These are phyloP conservation scores for Sylvilagus floridanus DNA, from an alignment of 2,797 vertebrate genomes.

Conservation along the genomic window DNA sequence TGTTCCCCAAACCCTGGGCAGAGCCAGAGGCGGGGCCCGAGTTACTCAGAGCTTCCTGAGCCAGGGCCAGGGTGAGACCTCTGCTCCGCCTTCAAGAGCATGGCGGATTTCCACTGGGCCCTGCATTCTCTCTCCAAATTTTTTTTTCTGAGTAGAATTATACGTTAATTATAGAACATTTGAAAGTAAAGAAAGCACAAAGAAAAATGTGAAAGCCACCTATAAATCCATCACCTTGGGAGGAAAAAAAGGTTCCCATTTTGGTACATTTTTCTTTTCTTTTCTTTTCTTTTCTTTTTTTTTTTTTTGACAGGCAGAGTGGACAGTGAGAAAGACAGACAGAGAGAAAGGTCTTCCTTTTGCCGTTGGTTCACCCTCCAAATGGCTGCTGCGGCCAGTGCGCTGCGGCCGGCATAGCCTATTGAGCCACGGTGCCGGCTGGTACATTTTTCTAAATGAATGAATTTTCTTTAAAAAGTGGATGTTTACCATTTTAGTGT, in stretches of 20 bases:
- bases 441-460: no score
- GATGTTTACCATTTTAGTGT: background rate
- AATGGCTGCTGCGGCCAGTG: no score
- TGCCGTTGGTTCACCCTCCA: no score
- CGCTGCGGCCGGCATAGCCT: no score
- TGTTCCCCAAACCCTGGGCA: background rate
- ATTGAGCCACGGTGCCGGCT: no score
- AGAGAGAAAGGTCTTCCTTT: no score
- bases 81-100: background rate
- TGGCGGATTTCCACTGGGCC: background rate
- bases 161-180: background rate
- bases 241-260: background rate
- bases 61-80: no score
- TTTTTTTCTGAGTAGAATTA: background rate
- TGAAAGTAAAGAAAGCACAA: constrained; percentile 4
- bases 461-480: background rate
- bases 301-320: no score
- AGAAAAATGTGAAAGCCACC: background rate
- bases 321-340: no score
- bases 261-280: background rate
- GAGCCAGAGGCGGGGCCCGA: background rate
- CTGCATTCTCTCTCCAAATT: background rate
- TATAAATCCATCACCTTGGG: background rate
- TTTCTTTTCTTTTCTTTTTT: no score
- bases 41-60: no score